phyloP scores from a whole-genome alignment of 2,888 invertebrate genomes.

The Nomada hirtipes region DNA sequence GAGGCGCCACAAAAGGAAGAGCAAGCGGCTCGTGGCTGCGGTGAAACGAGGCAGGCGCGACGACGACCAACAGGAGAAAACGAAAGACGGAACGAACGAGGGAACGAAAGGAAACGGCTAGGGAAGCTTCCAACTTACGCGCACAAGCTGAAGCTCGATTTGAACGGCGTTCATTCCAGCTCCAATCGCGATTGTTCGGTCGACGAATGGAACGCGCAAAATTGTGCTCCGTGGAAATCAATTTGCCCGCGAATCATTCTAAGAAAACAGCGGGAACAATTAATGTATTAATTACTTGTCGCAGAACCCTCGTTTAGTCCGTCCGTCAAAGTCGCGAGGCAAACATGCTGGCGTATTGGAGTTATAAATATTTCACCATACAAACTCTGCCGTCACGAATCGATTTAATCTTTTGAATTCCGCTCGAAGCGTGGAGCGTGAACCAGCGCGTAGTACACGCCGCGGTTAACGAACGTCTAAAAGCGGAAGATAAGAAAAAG shows the following conservation, averaged over 20 bases:
- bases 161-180: slow-evolving; percentile 2
- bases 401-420: background rate
- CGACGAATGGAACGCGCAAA: background rate
- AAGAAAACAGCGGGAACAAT: background rate
- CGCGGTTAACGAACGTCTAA: slow-evolving; percentile 28
- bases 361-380: no score
- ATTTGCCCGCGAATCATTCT: background rate
- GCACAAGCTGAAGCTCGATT: background rate
- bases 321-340: no score
- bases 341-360: no score
- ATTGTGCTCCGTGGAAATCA: background rate
- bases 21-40: slow-evolving; percentile 25
- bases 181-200: background rate
- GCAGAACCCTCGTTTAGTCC: no score
- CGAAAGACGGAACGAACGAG: slow-evolving; percentile 27
- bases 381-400: background rate
- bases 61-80: slow-evolving; percentile 31
- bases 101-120: slow-evolving; percentile 32
- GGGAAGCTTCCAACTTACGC: slow-evolving; percentile 41
- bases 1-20: slow-evolving; percentile 72
- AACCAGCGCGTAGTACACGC: background rate
- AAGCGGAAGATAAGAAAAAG: slow-evolving; percentile 19
- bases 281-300: background rate
- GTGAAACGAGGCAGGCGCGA: slow-evolving; percentile 57
- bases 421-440: background rate